phyloP scores from a whole-genome alignment of 2,113 vertebrate genomes.

The Pseudolaguvia tuberculata region DNA sequence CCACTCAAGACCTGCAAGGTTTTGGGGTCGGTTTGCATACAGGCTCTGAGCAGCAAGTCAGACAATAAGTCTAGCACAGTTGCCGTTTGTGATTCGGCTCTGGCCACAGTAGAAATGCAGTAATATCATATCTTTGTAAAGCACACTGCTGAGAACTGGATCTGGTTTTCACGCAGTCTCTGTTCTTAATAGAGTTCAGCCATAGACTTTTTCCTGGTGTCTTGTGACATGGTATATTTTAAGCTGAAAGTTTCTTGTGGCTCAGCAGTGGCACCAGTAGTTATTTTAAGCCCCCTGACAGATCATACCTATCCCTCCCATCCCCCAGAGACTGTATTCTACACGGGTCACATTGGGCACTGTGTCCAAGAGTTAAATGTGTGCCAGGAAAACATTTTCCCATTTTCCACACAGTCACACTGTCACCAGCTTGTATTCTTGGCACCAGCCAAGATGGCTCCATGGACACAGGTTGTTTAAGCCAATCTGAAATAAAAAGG shows the following conservation, averaged over 20 bases:
- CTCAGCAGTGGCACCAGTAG: neutral
- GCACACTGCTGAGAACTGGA: neutral
- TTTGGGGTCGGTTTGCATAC: too few relatives aligned
- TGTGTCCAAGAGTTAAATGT: neutral
- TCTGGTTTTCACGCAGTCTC: neutral
- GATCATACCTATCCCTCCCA: conserved; percentile 5
- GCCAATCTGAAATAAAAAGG: conserved; percentile 1
- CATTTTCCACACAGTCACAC: conserved; percentile 19
- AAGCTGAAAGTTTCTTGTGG: neutral
- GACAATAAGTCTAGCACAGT: too few relatives aligned
- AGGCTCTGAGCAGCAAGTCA: too few relatives aligned
- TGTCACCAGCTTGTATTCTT: conserved; percentile 23
- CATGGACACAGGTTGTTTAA: conserved; percentile 9
- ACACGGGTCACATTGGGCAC: neutral
- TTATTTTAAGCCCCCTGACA: conserved; percentile 24
- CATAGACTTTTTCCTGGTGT: neutral
- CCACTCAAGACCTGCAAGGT: too few relatives aligned
- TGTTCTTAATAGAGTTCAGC: neutral
- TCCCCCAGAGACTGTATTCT: neutral
- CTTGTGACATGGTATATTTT: conserved; percentile 14
- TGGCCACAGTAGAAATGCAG: too few relatives aligned
- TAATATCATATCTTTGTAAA: neutral
- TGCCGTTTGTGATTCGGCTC: too few relatives aligned
- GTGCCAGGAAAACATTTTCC: conserved; percentile 20
- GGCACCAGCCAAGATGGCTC: conserved; percentile 4